Evolutionary conservation across 2,888 invertebrate species (phyloP), one percentile per base, ranked within the genome.

Genomic region (Pelosia muscerda): DNA sequence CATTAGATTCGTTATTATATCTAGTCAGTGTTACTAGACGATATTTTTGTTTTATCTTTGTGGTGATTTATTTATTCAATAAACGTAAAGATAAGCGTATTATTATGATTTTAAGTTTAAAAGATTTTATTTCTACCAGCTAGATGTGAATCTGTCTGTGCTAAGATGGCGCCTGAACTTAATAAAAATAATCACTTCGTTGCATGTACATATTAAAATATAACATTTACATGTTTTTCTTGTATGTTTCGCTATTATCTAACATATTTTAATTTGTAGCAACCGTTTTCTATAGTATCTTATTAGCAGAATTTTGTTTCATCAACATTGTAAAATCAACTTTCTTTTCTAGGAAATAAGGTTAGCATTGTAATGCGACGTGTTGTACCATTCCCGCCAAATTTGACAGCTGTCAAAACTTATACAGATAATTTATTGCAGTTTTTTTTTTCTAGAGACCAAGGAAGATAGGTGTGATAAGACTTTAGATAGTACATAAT

Each of bases 11-110:
- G 75, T 84, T 83, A 79, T 78, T 79, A 82, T 73, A 78, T 84
- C 91, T 91, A 91, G 91, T 91, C 91, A 91, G 79, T 73, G 88
- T 87, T 86, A 86, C 86, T 89, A 85, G 90, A 89, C 83, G 68
- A 85, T 89, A 88, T 88, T 71, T 84, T 86, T 86, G 83, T 86
- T 82, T 82, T 79, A 76, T 73, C 72, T 77, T 74, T 76, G 71
- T 73, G 76, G 72, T 79, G 71, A 79, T 80, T 38, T 81, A 81
- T 75, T 80, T 79, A 80, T 80, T 81, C 77, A 76, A n/a, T n/a
- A 65, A 82, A 80, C 73, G 64, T 81, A 75, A 75, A 74, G 56
- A 65, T 81, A 75, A 79, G 77, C 73, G 56, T 81, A 81, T 74
- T 67, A 71, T 77, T 74, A 82, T 72, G 79, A 63, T 74, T 83